These are phyloP conservation scores for Orchesella cincta DNA, from an alignment of 1,140 invertebrate species.

Conservation along the genomic window DNA sequence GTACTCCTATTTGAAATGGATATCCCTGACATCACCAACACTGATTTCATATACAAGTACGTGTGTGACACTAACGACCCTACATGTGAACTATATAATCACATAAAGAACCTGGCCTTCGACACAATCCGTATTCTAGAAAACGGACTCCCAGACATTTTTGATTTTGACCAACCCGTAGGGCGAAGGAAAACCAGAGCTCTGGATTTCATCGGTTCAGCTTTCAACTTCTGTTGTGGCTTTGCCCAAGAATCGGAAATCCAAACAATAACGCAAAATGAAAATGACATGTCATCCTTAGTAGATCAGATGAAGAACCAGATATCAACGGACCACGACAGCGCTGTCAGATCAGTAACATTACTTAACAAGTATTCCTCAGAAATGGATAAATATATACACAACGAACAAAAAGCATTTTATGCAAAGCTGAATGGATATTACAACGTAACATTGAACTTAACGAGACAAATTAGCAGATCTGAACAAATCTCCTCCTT, in stretches of 20 bases:
- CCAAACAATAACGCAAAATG: neutral
- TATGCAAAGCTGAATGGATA: neutral
- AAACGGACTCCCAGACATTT: too few relatives aligned
- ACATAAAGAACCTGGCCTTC: too few relatives aligned
- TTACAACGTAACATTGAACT: neutral
- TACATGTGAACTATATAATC: too few relatives aligned
- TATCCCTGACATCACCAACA: too few relatives aligned
- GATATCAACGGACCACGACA: neutral
- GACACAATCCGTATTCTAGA: too few relatives aligned
- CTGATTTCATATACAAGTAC: too few relatives aligned
- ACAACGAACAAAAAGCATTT: neutral
- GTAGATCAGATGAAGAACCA: neutral
- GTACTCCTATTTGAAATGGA: neutral
- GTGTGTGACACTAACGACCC: too few relatives aligned
- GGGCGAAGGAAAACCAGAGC: too few relatives aligned
- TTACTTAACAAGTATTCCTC: neutral
- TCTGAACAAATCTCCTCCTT: neutral
- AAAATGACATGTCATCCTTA: neutral
- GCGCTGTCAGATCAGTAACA: neutral
- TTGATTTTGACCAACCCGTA: too few relatives aligned
- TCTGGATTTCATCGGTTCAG: too few relatives aligned
- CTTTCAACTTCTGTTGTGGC: neutral
- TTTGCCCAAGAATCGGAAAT: neutral
- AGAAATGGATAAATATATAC: neutral
- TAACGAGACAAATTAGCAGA: neutral